Conservation (phyloP, 2,797 vertebrate genomes). For the Sternotherus odoratus region DNA sequence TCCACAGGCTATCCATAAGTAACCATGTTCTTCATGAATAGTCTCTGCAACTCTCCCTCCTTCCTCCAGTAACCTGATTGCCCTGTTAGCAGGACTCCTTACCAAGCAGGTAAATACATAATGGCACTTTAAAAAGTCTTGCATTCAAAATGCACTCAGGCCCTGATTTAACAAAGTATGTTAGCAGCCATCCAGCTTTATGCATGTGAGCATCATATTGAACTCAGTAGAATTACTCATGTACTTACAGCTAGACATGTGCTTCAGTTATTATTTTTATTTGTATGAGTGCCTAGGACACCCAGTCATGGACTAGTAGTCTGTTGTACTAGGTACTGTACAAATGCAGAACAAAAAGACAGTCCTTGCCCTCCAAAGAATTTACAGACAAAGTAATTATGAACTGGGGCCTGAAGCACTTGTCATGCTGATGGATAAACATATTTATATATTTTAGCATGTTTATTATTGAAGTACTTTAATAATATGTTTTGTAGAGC, state of each 20-base stretch:
- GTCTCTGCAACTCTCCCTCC: slow-evolving; percentile 11
- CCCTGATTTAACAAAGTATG: slow-evolving; percentile 72
- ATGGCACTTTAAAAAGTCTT: slow-evolving; percentile 51
- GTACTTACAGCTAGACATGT: slow-evolving; percentile 66
- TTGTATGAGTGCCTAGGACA: slow-evolving; percentile 60
- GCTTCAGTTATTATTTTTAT: slow-evolving; percentile 73
- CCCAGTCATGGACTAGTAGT: slow-evolving; percentile 59
- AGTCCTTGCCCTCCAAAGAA: slow-evolving; percentile 53
- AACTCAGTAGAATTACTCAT: slow-evolving; percentile 67
- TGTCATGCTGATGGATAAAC: slow-evolving; percentile 60
- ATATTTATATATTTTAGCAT: slow-evolving; percentile 54
- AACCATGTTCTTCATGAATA: neutral
- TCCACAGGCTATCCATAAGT: neutral
- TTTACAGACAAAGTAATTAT: slow-evolving; percentile 56
- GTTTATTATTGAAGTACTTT: slow-evolving; percentile 48
- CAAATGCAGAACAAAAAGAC: slow-evolving; percentile 54
- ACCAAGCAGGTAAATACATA: slow-evolving; percentile 52
- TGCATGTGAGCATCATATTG: slow-evolving; percentile 62
- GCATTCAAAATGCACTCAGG: slow-evolving; percentile 51
- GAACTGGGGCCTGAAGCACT: slow-evolving; percentile 68
- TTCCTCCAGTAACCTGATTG: neutral
- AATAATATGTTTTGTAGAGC: slow-evolving; percentile 44
- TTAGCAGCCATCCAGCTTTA: slow-evolving; percentile 73
- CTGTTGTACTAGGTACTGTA: slow-evolving; percentile 31
- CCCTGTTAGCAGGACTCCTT: slow-evolving; percentile 52